Evolutionary conservation across 2,113 vertebrate species (phyloP).

Genomic region (Gulo gulo): DNA sequence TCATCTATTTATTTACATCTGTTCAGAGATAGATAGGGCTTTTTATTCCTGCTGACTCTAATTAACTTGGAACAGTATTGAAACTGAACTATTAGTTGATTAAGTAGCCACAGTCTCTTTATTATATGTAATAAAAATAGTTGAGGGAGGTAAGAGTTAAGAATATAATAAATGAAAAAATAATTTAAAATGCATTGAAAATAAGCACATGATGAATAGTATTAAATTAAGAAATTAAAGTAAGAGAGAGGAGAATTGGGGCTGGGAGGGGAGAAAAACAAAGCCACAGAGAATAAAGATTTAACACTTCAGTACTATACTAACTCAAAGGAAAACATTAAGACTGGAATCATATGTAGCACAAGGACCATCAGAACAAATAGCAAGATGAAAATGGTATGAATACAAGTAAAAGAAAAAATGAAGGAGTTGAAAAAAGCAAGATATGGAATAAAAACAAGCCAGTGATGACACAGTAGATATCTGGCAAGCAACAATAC

Average conservation of each 20-base stretch:
- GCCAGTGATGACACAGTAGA: background rate
- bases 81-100: background rate
- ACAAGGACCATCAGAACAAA: background rate
- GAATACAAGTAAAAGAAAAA: background rate
- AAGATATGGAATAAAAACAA: background rate
- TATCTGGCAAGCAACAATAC: background rate
- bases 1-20: background rate
- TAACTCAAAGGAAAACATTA: background rate
- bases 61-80: background rate
- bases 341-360: background rate
- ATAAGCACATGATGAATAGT: background rate
- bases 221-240: background rate
- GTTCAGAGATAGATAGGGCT: background rate
- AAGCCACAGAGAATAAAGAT: background rate
- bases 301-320: background rate
- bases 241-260: background rate
- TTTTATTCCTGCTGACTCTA: background rate
- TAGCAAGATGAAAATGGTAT: background rate
- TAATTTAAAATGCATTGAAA: background rate
- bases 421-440: background rate
- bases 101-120: background rate
- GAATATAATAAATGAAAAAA: background rate
- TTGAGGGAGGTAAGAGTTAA: background rate
- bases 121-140: background rate
- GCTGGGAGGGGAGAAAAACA: rapidly evolving